Conservation (phyloP, 1,140 invertebrate genomes). For the Drosophila sp. region DNA sequence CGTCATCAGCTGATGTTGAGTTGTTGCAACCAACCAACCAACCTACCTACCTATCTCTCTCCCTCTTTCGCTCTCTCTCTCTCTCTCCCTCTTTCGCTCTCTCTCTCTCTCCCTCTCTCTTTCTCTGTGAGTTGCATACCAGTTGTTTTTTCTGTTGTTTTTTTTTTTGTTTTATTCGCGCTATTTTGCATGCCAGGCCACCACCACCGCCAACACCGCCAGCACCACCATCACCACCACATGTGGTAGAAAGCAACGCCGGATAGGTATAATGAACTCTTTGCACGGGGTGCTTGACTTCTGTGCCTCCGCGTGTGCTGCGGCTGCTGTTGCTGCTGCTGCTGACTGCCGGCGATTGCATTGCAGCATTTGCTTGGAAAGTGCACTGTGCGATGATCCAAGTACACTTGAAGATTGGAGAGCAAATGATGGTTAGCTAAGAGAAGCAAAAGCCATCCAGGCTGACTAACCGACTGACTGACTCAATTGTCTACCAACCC, state of each 20-base stretch:
- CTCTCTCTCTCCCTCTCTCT: background rate
- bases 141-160: constrained; percentile 43
- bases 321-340: constrained; percentile 30
- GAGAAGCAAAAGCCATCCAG: background rate
- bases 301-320: constrained; percentile 39
- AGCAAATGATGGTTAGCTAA: constrained; percentile 4
- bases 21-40: constrained; percentile 7
- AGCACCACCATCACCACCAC: constrained; percentile 14
- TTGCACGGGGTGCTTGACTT: constrained; percentile 56
- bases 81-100: background rate
- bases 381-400: constrained; percentile 1
- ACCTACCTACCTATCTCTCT: background rate
- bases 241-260: constrained; percentile 61
- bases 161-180: constrained; percentile 34
- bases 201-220: constrained; percentile 5
- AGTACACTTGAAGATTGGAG: constrained; percentile 5
- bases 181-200: constrained; percentile 65
- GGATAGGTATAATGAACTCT: constrained; percentile 61
- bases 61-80: too few species aligned
- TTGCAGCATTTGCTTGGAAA: constrained; percentile 1
- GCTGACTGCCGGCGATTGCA: constrained; percentile 27
- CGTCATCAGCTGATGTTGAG: constrained; percentile 45
- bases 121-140: constrained; percentile 59
- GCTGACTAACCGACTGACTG: background rate
- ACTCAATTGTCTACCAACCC: too few species aligned